phyloP scores from a whole-genome alignment of 2,113 vertebrate genomes.

The Benitochromis conjunctus region DNA sequence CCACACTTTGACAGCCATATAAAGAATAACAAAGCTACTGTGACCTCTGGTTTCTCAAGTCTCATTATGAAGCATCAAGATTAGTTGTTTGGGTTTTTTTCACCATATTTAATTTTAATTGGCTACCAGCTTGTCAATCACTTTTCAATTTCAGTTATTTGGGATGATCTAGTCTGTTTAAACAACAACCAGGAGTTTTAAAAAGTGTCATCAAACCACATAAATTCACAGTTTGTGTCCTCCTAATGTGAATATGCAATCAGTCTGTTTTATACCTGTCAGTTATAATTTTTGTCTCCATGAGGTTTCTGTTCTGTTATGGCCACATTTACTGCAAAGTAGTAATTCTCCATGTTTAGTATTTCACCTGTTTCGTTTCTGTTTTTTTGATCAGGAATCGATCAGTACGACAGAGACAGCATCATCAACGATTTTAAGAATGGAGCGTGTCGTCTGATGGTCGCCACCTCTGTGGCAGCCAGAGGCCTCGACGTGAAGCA shows the following conservation, averaged over 20 bases:
- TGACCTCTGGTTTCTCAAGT: not conserved
- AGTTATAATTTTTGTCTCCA: not conserved
- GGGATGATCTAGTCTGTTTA: not conserved
- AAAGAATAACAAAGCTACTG: not conserved
- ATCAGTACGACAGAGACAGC: constrained; percentile 98
- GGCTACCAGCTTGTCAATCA: not conserved
- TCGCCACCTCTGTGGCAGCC: constrained; percentile 95
- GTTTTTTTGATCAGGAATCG: constrained; percentile 79
- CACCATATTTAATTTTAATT: accelerated
- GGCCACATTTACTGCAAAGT: accelerated
- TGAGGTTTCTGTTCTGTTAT: not conserved
- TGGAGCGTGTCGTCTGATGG: constrained; percentile 91
- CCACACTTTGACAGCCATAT: not conserved
- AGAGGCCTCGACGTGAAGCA: constrained; percentile 96
- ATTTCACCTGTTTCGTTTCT: not conserved
- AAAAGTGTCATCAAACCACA: not conserved
- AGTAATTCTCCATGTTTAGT: not conserved
- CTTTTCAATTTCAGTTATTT: not conserved
- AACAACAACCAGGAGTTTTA: not conserved
- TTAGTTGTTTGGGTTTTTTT: accelerated
- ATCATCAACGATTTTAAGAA: constrained; percentile 99
- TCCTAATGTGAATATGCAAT: not conserved
- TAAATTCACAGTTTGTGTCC: not conserved
- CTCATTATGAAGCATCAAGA: not conserved
- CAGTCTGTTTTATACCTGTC: not conserved